These are phyloP conservation scores for Cranoglanis bouderius DNA, from an alignment of 2,113 vertebrate species.

Conservation along the genomic window DNA sequence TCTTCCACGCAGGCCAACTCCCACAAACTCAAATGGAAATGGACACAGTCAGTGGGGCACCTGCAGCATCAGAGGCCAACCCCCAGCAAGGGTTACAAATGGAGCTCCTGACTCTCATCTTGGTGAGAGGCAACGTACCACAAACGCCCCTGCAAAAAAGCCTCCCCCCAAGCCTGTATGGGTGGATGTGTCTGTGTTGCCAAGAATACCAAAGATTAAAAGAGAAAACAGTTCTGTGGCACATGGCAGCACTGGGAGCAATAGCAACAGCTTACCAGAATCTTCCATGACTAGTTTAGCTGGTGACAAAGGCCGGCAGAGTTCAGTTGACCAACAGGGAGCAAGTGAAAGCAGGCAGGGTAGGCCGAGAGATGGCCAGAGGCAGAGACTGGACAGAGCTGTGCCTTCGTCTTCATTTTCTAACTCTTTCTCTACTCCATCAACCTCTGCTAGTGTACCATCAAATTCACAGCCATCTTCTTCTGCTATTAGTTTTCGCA, in stretches of 20 bases:
- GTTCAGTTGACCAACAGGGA: constrained; percentile 65
- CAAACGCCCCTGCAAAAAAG: constrained; percentile 57
- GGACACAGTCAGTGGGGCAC: constrained; percentile 37
- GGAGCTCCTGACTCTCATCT: constrained; percentile 47
- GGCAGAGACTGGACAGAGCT: constrained; percentile 56
- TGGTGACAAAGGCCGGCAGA: constrained; percentile 76
- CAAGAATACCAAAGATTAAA: constrained; percentile 93
- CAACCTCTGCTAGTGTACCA: constrained; percentile 52
- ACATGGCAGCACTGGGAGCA: constrained; percentile 43
- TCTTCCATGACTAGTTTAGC: constrained; percentile 81
- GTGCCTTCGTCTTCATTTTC: constrained; percentile 66
- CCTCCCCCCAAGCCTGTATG: constrained; percentile 71
- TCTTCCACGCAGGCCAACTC: constrained; percentile 58
- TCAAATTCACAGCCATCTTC: constrained; percentile 54
- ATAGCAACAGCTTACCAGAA: constrained; percentile 68
- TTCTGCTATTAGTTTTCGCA: constrained; percentile 85
- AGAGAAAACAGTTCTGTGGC: constrained; percentile 63
- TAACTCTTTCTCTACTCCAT: constrained; percentile 56
- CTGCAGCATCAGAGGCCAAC: constrained; percentile 57
- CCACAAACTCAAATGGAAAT: constrained; percentile 52
- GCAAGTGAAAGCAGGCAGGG: constrained; percentile 52
- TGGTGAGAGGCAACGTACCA: constrained; percentile 52
- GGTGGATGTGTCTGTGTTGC: constrained; percentile 84
- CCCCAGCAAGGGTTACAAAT: background rate
- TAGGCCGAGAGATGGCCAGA: constrained; percentile 61